Conservation (phyloP, 2,888 invertebrate species). For the Trypoxylon attenuatum region DNA sequence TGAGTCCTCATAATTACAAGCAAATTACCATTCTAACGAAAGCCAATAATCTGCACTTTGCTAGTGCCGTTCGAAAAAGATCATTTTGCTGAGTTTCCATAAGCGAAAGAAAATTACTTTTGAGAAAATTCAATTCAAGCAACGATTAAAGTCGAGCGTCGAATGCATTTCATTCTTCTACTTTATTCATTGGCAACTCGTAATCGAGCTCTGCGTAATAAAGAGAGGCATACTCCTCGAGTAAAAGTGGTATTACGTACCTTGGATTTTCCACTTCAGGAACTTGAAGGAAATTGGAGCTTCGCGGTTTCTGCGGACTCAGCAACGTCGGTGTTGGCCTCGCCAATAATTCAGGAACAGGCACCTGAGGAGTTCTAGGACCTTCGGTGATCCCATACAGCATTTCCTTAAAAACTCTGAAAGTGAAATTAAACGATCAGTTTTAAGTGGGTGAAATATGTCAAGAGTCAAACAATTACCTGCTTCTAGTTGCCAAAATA, state of each 20-base stretch:
- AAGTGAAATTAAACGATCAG: not conserved
- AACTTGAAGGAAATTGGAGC: constrained; percentile 93
- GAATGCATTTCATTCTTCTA: not conserved
- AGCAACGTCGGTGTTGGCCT: constrained; percentile 90
- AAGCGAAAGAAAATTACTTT: too few relatives aligned
- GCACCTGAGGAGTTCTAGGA: constrained; percentile 94
- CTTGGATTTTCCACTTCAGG: constrained; percentile 91
- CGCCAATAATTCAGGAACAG: constrained; percentile 90
- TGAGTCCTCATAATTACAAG: constrained; percentile 25
- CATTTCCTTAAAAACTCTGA: constrained; percentile 95
- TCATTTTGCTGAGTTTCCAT: not conserved
- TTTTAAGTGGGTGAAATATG: too few relatives aligned
- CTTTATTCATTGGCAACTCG: not conserved
- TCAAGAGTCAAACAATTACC: constrained; percentile 75
- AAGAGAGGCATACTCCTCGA: not conserved
- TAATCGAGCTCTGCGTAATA: constrained; percentile 3
- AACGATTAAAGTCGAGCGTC: not conserved
- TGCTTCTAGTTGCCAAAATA: constrained; percentile 92
- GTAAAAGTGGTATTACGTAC: constrained; percentile 63
- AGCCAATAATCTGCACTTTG: constrained; percentile 11
- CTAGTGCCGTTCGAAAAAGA: not conserved
- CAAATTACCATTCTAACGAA: constrained; percentile 10
- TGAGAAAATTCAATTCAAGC: too few relatives aligned
- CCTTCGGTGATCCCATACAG: constrained; percentile 95
- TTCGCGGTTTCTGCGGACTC: constrained; percentile 91